A percentile compares a stretch with the other conserved stretches of the same genome.
Evolutionary conservation across 2,888 invertebrate species (phyloP).

Genomic region (Gibbula magus): DNA sequence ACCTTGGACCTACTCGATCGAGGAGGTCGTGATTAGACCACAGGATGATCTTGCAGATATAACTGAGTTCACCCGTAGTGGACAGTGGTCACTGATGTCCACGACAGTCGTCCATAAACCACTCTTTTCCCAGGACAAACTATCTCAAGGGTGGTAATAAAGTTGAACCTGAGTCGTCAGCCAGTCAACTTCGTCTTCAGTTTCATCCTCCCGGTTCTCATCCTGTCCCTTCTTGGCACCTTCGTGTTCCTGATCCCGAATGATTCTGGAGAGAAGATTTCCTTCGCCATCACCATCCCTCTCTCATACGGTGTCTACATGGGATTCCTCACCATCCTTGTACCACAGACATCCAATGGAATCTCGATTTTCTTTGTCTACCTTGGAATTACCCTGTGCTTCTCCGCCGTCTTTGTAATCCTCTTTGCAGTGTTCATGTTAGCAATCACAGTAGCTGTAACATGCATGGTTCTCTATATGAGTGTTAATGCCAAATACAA

Average conservation of each 20-base stretch:
- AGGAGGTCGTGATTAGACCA: neutral
- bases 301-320: neutral
- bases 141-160: neutral
- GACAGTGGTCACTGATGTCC: neutral
- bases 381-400: neutral
- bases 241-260: neutral
- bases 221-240: neutral
- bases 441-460: too few relatives aligned
- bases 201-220: neutral
- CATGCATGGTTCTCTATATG: too few relatives aligned
- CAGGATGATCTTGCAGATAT: neutral
- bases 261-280: neutral
- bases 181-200: neutral
- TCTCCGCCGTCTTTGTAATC: neutral
- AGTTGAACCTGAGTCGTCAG: neutral
- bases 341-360: neutral
- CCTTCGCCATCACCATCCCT: neutral
- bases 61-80: neutral
- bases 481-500: too few relatives aligned
- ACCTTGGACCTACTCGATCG: neutral
- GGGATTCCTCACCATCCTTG: neutral
- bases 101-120: neutral
- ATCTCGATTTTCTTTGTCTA: neutral
- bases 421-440: neutral
- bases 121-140: neutral